Evolutionary conservation across 2,888 invertebrate genomes (phyloP).

Genomic region (Mythimna albipuncta): DNA sequence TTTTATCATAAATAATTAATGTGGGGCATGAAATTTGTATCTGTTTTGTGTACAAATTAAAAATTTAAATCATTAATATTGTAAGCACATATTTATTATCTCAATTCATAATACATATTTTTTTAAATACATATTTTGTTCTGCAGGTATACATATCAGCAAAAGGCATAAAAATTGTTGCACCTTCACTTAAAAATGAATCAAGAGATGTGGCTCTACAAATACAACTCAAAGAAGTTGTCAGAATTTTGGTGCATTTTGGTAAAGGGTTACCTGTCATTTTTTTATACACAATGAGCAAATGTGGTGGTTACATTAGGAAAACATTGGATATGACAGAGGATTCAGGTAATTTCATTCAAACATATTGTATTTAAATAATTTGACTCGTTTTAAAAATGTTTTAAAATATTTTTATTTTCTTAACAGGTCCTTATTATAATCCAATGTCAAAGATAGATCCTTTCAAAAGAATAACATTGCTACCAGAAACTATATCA

Average conservation of each 20-base stretch:
- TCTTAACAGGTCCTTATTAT: conserved; percentile 88
- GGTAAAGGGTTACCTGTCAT: conserved; percentile 94
- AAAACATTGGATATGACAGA: conserved; percentile 93
- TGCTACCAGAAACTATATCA: conserved; percentile 93
- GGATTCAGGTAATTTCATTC: conserved; percentile 76
- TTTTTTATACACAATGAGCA: conserved; percentile 94
- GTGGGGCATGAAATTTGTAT: neutral
- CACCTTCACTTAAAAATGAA: conserved; percentile 90
- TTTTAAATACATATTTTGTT: neutral
- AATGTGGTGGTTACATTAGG: conserved; percentile 93
- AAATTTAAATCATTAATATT: neutral
- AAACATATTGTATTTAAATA: neutral
- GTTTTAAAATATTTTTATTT: neutral
- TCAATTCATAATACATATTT: neutral
- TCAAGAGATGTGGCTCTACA: conserved; percentile 91
- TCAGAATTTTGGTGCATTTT: conserved; percentile 95
- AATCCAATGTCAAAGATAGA: conserved; percentile 92
- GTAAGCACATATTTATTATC: neutral
- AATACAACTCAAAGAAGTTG: conserved; percentile 93
- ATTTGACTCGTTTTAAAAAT: neutral
- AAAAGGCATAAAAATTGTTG: conserved; percentile 91
- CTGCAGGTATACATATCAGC: conserved; percentile 90
- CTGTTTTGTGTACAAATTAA: neutral
- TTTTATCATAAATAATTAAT: no score
- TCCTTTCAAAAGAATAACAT: conserved; percentile 93